Conservation (phyloP, 2,888 invertebrate genomes). For the Perdita meconis region DNA sequence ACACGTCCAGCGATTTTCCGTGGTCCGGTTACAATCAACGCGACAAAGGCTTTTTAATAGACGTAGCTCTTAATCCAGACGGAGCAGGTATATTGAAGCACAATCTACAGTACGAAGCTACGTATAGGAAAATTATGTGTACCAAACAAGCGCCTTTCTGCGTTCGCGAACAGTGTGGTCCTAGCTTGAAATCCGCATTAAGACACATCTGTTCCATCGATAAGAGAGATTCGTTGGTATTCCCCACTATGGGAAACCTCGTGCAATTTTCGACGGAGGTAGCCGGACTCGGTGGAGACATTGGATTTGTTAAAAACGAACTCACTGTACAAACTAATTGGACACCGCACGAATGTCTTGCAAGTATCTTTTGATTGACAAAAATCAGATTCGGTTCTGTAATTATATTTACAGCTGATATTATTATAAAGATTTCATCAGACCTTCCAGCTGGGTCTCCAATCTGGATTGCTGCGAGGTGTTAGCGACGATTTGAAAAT, state of each 20-base stretch:
- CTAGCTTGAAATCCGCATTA: slow-evolving; percentile 94
- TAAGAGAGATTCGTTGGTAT: slow-evolving; percentile 91
- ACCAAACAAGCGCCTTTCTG: slow-evolving; percentile 91
- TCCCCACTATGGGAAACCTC: slow-evolving; percentile 91
- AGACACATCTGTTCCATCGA: slow-evolving; percentile 93
- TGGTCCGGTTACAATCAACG: slow-evolving; percentile 93
- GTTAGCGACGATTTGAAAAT: slow-evolving; percentile 87
- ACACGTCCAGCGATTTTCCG: slow-evolving; percentile 91
- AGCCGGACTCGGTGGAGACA: slow-evolving; percentile 95
- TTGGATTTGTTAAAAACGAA: slow-evolving; percentile 95
- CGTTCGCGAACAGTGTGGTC: slow-evolving; percentile 95
- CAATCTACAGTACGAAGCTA: slow-evolving; percentile 94
- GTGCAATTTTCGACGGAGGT: slow-evolving; percentile 92
- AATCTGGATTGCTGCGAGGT: slow-evolving; percentile 89
- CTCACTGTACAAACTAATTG: slow-evolving; percentile 89
- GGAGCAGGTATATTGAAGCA: slow-evolving; percentile 87
- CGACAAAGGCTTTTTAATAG: slow-evolving; percentile 91
- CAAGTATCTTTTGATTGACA: slow-evolving; percentile 81
- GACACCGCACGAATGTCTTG: slow-evolving; percentile 87
- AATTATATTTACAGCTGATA: slow-evolving; percentile 6
- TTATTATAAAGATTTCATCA: slow-evolving; percentile 77
- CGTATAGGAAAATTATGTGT: slow-evolving; percentile 91
- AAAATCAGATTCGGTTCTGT: slow-evolving; percentile 1
- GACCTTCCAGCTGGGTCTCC: slow-evolving; percentile 90
- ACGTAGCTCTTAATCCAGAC: slow-evolving; percentile 90